Percentiles rank a stretch among this genome's conserved stretches.
phyloP scores from a whole-genome alignment of 1,140 invertebrate species.

The Akabosia matsudoensis region DNA sequence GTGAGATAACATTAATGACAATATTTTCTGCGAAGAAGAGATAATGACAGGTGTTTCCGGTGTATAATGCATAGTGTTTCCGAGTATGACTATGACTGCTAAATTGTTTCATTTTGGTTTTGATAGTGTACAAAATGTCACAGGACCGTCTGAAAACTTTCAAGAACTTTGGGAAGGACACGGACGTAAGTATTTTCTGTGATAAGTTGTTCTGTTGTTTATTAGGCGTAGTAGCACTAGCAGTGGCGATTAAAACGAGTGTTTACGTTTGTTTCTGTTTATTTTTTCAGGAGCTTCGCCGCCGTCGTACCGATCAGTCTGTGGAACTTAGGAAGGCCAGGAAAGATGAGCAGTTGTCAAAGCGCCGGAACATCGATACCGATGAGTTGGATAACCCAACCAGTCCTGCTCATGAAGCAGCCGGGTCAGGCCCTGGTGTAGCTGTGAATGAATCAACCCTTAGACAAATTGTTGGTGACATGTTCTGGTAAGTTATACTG shows the following conservation, averaged over 20 bases:
- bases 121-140: slow-evolving; percentile 33
- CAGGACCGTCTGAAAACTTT: slow-evolving; percentile 49
- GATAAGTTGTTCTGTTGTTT: background rate
- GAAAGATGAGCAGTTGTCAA: slow-evolving; percentile 92
- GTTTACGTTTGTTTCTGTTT: too few relatives aligned
- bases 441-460: slow-evolving; percentile 17
- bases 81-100: background rate
- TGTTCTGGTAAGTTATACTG: slow-evolving; percentile 27
- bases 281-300: slow-evolving; percentile 70
- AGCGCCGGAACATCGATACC: slow-evolving; percentile 78
- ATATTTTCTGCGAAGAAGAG: too few relatives aligned
- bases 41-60: too few relatives aligned
- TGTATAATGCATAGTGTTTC: background rate
- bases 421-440: background rate
- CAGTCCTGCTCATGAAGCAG: background rate
- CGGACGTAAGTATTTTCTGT: slow-evolving; percentile 50
- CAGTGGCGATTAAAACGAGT: background rate
- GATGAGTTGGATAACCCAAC: slow-evolving; percentile 48
- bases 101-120: background rate
- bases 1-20: too few relatives aligned
- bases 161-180: slow-evolving; percentile 55
- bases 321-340: slow-evolving; percentile 88
- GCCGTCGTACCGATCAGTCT: slow-evolving; percentile 79
- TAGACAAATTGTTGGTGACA: slow-evolving; percentile 29
- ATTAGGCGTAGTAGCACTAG: too few relatives aligned